Evolutionary conservation across 2,888 invertebrate genomes (phyloP).

Genomic region (Anoplius nigerrimus): DNA sequence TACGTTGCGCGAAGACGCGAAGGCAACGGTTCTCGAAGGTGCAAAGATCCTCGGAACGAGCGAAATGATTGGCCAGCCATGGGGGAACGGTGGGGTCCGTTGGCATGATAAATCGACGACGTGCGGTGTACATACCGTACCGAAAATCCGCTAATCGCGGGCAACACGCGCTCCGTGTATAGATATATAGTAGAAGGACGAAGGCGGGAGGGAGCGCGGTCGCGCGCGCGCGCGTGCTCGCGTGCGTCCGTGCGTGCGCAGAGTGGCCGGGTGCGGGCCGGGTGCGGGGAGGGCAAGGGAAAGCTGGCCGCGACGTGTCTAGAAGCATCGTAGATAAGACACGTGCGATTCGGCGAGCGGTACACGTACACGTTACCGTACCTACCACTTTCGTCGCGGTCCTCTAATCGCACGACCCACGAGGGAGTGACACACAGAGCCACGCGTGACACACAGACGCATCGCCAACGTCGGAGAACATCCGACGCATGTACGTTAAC

Average conservation of each 20-base stretch:
- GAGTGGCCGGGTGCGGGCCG: constrained; percentile 21
- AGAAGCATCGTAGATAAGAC: constrained; percentile 47
- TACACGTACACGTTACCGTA: neutral
- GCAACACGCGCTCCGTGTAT: no score
- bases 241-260: constrained; percentile 8
- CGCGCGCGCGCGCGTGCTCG: neutral
- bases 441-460: constrained; percentile 15
- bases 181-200: neutral
- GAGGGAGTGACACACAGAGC: constrained; percentile 1
- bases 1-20: no score
- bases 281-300: constrained; percentile 20
- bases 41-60: no score
- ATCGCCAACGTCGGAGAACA: constrained; percentile 17
- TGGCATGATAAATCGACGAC: no score
- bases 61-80: no score
- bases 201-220: neutral
- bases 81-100: no score
- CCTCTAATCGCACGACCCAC: no score
- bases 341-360: constrained; percentile 40
- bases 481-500: neutral
- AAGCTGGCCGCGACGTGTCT: neutral
- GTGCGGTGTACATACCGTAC: no score
- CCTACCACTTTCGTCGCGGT: neutral
- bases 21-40: no score
- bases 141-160: no score